Conservation (phyloP, 1,140 invertebrate genomes). For the Sinella curviseta region DNA sequence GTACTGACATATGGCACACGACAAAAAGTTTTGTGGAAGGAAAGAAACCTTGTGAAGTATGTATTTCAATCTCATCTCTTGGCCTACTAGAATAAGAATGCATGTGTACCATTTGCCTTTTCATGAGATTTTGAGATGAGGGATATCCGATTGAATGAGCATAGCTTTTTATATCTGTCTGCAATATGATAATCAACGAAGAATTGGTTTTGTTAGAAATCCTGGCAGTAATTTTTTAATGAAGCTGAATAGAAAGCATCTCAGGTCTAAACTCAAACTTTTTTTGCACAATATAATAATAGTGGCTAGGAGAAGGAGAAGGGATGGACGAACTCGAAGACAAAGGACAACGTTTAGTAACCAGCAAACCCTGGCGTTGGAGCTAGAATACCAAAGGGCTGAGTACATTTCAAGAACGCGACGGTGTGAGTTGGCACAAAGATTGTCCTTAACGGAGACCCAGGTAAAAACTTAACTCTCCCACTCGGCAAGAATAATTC, state of each 20-base stretch:
- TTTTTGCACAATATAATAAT: background rate
- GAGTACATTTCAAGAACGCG: conserved; percentile 88
- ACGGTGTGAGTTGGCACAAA: conserved; percentile 81
- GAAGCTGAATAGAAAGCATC: background rate
- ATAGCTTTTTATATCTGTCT: no score
- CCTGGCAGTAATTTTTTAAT: no score
- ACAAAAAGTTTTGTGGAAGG: background rate
- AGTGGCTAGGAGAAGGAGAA: conserved; percentile 82
- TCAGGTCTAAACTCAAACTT: background rate
- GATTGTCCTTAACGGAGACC: conserved; percentile 81
- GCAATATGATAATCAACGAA: no score
- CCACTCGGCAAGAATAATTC: background rate
- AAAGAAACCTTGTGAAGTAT: no score
- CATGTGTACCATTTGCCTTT: no score
- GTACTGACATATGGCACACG: conserved; percentile 14
- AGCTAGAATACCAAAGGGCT: conserved; percentile 83
- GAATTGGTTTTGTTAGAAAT: no score
- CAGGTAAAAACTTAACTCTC: conserved; percentile 53
- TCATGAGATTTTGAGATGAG: no score
- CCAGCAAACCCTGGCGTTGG: conserved; percentile 85
- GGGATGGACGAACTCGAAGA: conserved; percentile 78
- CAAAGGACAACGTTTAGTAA: conserved; percentile 92
- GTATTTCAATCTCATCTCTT: no score
- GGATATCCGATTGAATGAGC: no score
- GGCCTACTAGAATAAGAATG: no score